Evolutionary conservation across 2,888 invertebrate species (phyloP).

Genomic region (Buathra laborator): DNA sequence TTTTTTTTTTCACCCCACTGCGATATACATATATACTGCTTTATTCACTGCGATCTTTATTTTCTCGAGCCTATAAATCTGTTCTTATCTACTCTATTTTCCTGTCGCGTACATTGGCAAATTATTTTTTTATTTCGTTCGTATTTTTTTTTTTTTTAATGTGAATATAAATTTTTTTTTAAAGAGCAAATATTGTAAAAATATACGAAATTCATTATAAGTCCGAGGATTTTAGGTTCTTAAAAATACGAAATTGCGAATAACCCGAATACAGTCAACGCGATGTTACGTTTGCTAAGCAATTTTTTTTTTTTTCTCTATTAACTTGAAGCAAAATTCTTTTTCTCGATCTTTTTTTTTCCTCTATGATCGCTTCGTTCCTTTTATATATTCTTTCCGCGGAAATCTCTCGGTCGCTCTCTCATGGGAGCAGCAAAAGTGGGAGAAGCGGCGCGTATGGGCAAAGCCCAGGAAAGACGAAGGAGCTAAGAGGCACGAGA

Average conservation of each 20-base stretch:
- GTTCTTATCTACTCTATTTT: neutral
- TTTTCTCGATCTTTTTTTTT: neutral
- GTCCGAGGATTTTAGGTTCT: too few species aligned
- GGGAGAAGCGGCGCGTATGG: neutral
- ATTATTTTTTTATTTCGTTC: too few species aligned
- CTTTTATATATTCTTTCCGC: slow-evolving; percentile 23
- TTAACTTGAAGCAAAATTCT: neutral
- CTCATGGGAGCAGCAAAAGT: slow-evolving; percentile 1
- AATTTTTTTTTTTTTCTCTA: neutral
- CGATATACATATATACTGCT: neutral
- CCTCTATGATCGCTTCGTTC: neutral
- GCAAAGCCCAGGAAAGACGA: slow-evolving; percentile 36
- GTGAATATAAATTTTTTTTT: neutral
- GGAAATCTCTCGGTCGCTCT: slow-evolving; percentile 27
- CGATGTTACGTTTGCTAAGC: neutral
- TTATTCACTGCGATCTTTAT: neutral
- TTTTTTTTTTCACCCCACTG: neutral
- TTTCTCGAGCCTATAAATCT: neutral
- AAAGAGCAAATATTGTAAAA: neutral
- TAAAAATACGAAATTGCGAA: too few species aligned
- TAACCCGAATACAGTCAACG: too few species aligned
- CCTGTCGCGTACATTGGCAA: neutral
- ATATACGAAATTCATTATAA: neutral
- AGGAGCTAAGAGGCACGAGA: slow-evolving; percentile 51
- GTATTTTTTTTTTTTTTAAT: neutral